A percentile compares a stretch with the other conserved stretches of the same genome.
Evolutionary conservation across 2,888 invertebrate species (phyloP).

Genomic region (Isotomurus palustris): DNA sequence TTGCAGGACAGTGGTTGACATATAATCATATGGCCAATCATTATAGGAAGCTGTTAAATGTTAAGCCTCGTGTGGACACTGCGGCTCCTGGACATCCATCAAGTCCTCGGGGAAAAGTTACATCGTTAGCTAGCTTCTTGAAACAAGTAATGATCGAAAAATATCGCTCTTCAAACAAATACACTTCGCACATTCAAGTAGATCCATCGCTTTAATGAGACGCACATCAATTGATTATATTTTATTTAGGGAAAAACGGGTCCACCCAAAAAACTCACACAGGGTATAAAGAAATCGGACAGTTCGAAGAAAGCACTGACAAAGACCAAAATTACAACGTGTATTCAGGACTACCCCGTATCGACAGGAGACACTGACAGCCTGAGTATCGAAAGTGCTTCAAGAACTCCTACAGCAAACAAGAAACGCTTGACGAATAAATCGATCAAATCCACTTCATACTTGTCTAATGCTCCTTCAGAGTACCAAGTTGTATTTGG

Average conservation of each 20-base stretch:
- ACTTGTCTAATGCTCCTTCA: slow-evolving; percentile 7
- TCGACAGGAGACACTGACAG: background rate
- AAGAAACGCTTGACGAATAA: slow-evolving; percentile 3
- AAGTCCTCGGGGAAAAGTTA: no score
- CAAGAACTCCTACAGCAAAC: background rate
- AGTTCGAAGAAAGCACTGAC: background rate
- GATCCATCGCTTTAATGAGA: no score
- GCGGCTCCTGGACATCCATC: background rate
- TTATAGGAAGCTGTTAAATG: slow-evolving; percentile 43
- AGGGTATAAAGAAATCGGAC: no score
- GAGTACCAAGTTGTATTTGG: slow-evolving; percentile 40
- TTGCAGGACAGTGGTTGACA: slow-evolving; percentile 43
- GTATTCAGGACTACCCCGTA: no score
- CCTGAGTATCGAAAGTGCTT: background rate
- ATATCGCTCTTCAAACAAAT: no score
- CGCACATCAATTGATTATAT: no score
- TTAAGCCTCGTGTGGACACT: slow-evolving; percentile 39
- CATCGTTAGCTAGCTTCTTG: no score
- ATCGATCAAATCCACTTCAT: background rate
- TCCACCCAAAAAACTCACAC: slow-evolving; percentile 11
- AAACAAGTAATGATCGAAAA: no score
- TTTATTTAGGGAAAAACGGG: background rate
- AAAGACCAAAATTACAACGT: no score
- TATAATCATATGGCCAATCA: slow-evolving; percentile 45
- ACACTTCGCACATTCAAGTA: no score